Evolutionary conservation across 2,888 invertebrate species (phyloP), one percentile per base, ranked within the genome.

Genomic region (Harpagoxenus sublaevis): DNA sequence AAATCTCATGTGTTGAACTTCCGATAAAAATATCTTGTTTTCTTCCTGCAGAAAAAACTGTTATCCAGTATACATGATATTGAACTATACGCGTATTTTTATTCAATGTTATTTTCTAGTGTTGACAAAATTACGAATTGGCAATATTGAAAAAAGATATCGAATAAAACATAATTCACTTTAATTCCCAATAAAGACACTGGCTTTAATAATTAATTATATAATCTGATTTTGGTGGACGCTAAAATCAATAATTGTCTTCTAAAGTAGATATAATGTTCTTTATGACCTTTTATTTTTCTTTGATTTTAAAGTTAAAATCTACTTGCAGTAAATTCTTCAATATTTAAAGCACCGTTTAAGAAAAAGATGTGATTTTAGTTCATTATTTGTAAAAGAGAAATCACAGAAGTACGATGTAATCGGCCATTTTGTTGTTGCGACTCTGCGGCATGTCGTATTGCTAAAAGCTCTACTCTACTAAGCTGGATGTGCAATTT

Each of bases 1-100:
- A 73, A 39, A 57, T 45, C 23, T 23, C 23, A 2, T 62, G n/a
- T n/a, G 8, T 60, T n/a, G 45, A 74, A 31, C 2, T 57, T 60
- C 2, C 57, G 1, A 45, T 31, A 60, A 74, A 74, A 74, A 57
- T 28, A 60, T 31, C 28, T 45, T 42, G 42, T 73, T 73, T 73
- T 73, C 28, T 74, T 60, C 28, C n/a, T 15, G n/a, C 8, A 8
- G 15, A 3, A 45, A 74, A 45, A 31, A 60, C 9, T 42, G n/a
- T 45, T 60, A 45, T n/a, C n/a, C 12, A n/a, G 18, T 55, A 6
- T 1, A 35, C 39, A 28, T 73, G 28, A 28, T 57, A 57, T 73
- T 18, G 3, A 73, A 57, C 15, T 55, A 55, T 31, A 23, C 2
- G 18, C 2, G 18, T 74, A 60, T 74, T 45, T 60, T 60, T 31